phyloP scores from a whole-genome alignment of 2,888 invertebrate species.

The Nycteola revayana region DNA sequence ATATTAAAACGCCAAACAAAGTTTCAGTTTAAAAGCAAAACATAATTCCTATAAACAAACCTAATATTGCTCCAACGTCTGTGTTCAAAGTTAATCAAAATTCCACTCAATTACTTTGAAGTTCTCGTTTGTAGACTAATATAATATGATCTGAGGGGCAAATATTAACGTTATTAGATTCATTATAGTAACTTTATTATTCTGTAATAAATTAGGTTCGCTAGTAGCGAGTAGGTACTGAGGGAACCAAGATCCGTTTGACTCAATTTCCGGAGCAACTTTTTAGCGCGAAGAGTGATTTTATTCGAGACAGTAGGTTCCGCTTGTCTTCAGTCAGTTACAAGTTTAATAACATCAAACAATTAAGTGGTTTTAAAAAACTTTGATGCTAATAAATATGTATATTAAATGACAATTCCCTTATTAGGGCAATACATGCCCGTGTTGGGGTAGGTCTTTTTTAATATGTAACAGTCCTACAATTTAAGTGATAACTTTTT shows the following conservation, averaged over 20 bases:
- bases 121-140: conserved; percentile 5
- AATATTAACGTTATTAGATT: conserved; percentile 16
- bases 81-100: conserved; percentile 5
- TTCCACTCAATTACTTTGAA: conserved; percentile 4
- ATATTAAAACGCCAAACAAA: neutral
- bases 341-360: no score
- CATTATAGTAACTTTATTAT: conserved; percentile 18
- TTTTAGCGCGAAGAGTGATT: no score
- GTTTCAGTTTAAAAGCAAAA: neutral
- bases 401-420: no score
- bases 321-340: no score
- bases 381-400: no score
- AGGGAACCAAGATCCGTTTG: neutral
- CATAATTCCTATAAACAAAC: neutral
- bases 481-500: no score
- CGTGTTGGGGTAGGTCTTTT: no score
- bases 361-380: no score
- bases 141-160: conserved; percentile 9
- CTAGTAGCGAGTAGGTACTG: conserved; percentile 10
- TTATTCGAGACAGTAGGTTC: no score
- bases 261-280: no score
- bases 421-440: no score
- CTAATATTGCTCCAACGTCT: conserved; percentile 1
- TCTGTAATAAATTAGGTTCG: conserved; percentile 12
- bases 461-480: no score